Base-by-base conservation (phyloP, 2,888 invertebrate species). In the Brassicogethes aeneus region DNA sequence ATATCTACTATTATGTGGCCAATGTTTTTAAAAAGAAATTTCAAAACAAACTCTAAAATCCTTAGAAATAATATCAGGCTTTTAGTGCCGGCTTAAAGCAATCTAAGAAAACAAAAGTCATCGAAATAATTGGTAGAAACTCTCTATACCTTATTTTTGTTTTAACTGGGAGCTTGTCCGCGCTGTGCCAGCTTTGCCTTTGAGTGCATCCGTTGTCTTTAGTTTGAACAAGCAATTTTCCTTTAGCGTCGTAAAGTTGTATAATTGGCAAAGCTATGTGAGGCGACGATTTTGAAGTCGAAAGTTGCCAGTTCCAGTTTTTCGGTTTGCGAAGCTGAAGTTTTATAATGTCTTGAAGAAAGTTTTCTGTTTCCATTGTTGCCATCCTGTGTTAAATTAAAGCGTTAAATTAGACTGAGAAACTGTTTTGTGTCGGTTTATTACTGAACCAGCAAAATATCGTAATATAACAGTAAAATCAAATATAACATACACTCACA, bases 301-400 rank as follows among this genome's bases (percentile, higher is more conserved):
- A 71, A 48, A 80, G 62, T 62, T 79, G 75, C 79, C 79, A 80
- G 65, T 76, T 76, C 66, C 74, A 76, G 51, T 74, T 73, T 56
- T 67, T 71, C 36, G 79, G 76, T 62, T 77, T 79, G 57, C 74
- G 70, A 48, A 80, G 65, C 63, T 79, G 77, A 51, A 80, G 72
- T 44, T 74, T 70, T 55, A 80, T 77, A 51, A 77, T 68, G 53
- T 78, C 76, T 52, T 53, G 51, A 31, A 55, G 42, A 17, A 45
- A 40, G 10, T 47, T 44, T 33, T 50, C 50, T 15, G n/a, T 30
- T 10, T 35, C 39, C 39, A 45, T 40, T 13, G 47, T 40, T 3
- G 52, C 47, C 57, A 59, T 58, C 36, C 43, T 43, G n/a, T 12
- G n/a, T n/a, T n/a, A n/a, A n/a, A n/a, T n/a, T n/a, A 15, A 16